Base-by-base conservation (phyloP, 2,797 vertebrate species). In the Sebastes nivosus region DNA sequence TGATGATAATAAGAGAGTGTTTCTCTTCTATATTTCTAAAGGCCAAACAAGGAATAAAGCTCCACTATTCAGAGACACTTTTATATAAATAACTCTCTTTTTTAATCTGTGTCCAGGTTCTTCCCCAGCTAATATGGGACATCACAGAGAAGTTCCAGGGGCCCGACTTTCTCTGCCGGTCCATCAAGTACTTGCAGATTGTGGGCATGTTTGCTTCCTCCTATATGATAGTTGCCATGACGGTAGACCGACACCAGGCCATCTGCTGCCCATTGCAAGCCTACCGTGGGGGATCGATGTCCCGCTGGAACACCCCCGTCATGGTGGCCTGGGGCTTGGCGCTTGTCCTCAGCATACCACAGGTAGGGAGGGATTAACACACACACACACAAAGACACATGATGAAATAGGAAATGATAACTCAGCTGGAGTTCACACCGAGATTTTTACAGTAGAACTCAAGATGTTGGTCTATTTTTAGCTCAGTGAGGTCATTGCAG, bases 131-230 rank as follows among this genome's bases (percentile, higher is more conserved):
- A 78, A 93, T 98, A 75, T 99, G 99, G 99, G 97, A 99, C 87
- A 96, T 99, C 90, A 99, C 98, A 0, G 98, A 96, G 80, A 95
- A 94, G 61, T 99, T 99, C 92, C 93, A 95, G 90, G 98, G 98
- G 20, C 97, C 98, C 0, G 98, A 99, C 84, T 65, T 95, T 0
- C 95, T 99, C 67, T 99, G 99, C 93, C 95, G 97, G 58, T 90
- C 93, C 0, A 87, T 99, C 87, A 99, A 99, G 90, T 99, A 99
- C 92, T 95, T 99, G 92, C 99, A 99, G 94, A 97, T 97, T 72
- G 97, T 99, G 83, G 98, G 98, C 89, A 99, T 99, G 98, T 99
- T 99, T 50, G 96, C 98, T 54, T 99, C 99, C 76, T 98, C 98
- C 77, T 99, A 98, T 92, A 97, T 98, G 98, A 97, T 99, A 50